A percentile compares a stretch with the other conserved stretches of the same genome.
phyloP scores from a whole-genome alignment of 2,797 vertebrate genomes.

The Sarcoramphus papa region DNA sequence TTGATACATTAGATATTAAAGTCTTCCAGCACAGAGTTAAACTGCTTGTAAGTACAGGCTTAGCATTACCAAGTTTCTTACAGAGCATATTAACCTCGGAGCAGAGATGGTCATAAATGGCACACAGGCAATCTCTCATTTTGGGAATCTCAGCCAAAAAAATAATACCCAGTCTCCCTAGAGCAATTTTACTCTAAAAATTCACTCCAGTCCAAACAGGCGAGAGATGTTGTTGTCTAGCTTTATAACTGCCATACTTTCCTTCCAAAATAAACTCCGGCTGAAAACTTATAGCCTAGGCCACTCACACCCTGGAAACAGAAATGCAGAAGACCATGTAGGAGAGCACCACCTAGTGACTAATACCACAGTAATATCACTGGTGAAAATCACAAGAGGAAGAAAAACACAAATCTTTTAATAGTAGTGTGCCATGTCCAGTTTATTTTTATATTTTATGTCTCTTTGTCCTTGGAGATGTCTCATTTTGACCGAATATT shows the following conservation, averaged over 20 bases:
- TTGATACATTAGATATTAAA: background rate
- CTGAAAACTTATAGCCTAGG: background rate
- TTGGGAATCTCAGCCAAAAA: background rate
- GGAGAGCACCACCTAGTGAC: constrained; percentile 32
- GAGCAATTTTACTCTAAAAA: background rate
- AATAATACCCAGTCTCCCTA: background rate
- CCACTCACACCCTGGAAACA: background rate
- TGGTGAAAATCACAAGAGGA: background rate
- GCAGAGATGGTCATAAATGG: background rate
- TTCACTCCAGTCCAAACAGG: background rate
- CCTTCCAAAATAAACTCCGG: background rate
- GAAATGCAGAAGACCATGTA: background rate
- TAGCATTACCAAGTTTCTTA: background rate
- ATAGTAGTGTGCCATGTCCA: fast-evolving
- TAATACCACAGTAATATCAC: background rate
- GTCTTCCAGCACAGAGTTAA: background rate
- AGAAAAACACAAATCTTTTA: fast-evolving
- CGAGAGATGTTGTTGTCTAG: background rate
- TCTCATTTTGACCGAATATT: background rate
- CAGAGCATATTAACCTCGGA: background rate
- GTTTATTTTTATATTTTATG: background rate
- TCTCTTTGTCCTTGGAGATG: background rate
- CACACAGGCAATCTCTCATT: background rate
- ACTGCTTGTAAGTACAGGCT: background rate
- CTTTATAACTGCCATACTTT: background rate